Evolutionary conservation across 1,140 invertebrate species (phyloP).

Genomic region (Luehdorfia chinensis): DNA sequence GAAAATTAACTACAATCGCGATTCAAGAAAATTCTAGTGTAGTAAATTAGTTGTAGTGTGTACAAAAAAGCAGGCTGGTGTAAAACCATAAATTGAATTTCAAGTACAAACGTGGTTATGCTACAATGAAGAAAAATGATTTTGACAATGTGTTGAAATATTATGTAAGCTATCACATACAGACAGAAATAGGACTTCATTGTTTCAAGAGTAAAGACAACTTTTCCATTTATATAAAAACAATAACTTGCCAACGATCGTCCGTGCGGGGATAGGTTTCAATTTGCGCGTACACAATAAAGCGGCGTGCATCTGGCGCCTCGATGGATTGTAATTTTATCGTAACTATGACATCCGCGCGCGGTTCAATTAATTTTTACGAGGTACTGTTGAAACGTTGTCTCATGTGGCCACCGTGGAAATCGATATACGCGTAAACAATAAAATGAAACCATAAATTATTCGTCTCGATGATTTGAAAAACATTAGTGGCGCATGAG

Average conservation of each 20-base stretch:
- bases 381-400: constrained; percentile 23
- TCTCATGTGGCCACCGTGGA: constrained; percentile 20
- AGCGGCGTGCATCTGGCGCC: constrained; percentile 66
- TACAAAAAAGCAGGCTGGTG: too few species aligned
- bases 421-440: constrained; percentile 12
- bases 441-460: constrained; percentile 10
- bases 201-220: too few species aligned
- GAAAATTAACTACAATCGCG: too few species aligned
- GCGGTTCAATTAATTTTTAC: constrained; percentile 67
- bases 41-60: too few species aligned
- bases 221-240: constrained; percentile 41
- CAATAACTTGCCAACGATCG: constrained; percentile 64
- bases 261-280: constrained; percentile 41
- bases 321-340: constrained; percentile 69
- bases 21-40: too few species aligned
- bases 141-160: too few species aligned
- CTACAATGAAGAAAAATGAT: too few species aligned
- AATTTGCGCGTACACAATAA: constrained; percentile 65
- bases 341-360: constrained; percentile 51
- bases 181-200: too few species aligned
- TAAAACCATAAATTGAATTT: too few species aligned
- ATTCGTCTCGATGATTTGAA: constrained; percentile 10
- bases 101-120: too few species aligned
- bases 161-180: too few species aligned
- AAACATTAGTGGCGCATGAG: constrained; percentile 3